phyloP scores from a whole-genome alignment of 2,113 vertebrate species.

The Regulus satrapa region DNA sequence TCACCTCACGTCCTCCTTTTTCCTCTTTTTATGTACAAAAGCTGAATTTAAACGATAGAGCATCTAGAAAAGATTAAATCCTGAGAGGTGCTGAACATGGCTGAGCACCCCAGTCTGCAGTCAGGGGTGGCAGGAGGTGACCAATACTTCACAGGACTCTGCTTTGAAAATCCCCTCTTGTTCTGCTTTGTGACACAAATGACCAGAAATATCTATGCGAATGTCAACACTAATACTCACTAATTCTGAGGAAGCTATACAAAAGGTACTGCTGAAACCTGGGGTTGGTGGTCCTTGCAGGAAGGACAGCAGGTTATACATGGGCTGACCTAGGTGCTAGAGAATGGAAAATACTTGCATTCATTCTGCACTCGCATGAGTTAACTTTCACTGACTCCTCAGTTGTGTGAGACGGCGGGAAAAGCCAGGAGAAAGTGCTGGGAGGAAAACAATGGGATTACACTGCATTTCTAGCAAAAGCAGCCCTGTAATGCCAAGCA shows the following conservation, averaged over 20 bases:
- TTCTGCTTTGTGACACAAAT: background rate
- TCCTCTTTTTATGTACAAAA: background rate
- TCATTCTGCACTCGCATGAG: background rate
- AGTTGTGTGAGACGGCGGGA: background rate
- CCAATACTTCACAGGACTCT: background rate
- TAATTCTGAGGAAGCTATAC: background rate
- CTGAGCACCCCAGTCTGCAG: background rate
- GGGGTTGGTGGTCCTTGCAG: background rate
- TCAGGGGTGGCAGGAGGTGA: background rate
- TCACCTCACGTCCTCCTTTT: background rate
- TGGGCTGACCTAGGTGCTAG: background rate
- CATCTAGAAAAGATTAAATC: background rate
- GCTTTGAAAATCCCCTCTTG: background rate
- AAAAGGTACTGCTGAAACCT: background rate
- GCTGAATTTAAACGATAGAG: background rate
- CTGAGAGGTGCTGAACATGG: background rate
- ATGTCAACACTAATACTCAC: background rate
- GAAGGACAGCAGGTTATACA: background rate
- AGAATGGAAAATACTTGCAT: background rate
- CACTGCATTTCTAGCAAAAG: slow-evolving; percentile 64
- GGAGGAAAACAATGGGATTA: background rate
- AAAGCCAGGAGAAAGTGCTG: background rate
- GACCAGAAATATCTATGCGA: background rate
- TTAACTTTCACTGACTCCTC: background rate
- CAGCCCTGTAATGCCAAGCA: slow-evolving; percentile 60